phyloP scores from a whole-genome alignment of 2,797 vertebrate species.

The Emys orbicularis region DNA sequence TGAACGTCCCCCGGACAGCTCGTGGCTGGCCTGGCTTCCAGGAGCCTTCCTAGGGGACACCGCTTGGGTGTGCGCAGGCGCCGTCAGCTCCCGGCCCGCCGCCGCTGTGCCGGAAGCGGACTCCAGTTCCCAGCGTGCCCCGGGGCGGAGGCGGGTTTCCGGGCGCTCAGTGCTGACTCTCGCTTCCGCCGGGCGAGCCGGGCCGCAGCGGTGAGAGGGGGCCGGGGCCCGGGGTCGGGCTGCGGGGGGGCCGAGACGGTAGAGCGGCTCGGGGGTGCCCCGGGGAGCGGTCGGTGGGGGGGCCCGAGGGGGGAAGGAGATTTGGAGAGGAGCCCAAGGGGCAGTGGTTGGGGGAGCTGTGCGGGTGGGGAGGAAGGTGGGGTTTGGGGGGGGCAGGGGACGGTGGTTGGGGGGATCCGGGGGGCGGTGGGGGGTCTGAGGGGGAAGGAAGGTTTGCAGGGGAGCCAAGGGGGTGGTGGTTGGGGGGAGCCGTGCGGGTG shows the following conservation, averaged over 20 bases:
- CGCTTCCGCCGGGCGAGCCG: not conserved
- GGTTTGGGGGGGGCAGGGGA: too few species aligned
- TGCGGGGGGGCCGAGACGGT: too few species aligned
- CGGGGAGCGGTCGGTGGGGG: not conserved
- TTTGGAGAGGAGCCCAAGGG: not conserved
- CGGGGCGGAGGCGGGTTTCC: not conserved
- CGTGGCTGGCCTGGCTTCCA: too few species aligned
- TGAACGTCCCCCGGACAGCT: rapidly evolving
- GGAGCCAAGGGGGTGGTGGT: too few species aligned
- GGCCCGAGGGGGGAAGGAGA: not conserved
- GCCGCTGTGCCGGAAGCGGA: not conserved
- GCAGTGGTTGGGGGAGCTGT: rapidly evolving
- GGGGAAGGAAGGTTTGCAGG: too few species aligned
- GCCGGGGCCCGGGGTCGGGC: not conserved
- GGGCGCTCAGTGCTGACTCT: conserved; percentile 59
- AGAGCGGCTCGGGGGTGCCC: rapidly evolving
- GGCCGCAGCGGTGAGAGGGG: not conserved
- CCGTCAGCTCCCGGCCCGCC: rapidly evolving
- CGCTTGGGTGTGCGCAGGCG: too few species aligned
- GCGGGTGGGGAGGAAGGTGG: too few species aligned
- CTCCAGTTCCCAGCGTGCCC: conserved; percentile 65
- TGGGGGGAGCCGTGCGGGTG: too few species aligned
- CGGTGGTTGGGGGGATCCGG: not conserved
- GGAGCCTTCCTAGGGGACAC: rapidly evolving
- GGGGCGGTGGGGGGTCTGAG: too few species aligned